Evolutionary conservation across 2,797 vertebrate species (phyloP), one percentile per base, ranked within the genome.

Genomic region (Strix occidentalis): DNA sequence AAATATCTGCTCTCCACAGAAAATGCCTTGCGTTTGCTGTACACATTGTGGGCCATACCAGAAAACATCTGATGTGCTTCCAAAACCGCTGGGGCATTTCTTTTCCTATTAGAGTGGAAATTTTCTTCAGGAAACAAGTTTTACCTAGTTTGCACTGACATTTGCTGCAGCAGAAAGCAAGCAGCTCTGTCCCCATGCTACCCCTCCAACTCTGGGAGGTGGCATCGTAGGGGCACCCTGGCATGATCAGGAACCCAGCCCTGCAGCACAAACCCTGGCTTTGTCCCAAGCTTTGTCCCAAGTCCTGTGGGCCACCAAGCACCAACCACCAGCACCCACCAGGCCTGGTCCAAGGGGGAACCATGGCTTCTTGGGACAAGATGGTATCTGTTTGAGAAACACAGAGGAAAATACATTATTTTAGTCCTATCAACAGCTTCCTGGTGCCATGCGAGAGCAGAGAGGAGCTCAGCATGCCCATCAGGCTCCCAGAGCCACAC

Each of bases 51-150:
- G 51, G 53, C 68, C 71, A 51, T 87, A 87, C 89, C 79, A 94
- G 82, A 89, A 95, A 94, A 68, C 39, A 95, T 93, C 79, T 95
- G 84, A 87, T 85, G 82, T 95, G 39, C 68, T 96, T 95, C 94
- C 96, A 96, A 97, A 92, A 91, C 56, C 8, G 0, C 69, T 0
- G 0, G 48, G 68, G 28, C 64, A 84, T 74, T 95, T 87, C 7
- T 93, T 85, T 85, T 85, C 71, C 72, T 74, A 50, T 45, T 92
- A 60, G 64, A 89, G 48, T 77, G 89, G 91, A 96, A 87, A 83
- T 91, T 91, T 85, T 92, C 75, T 58, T 83, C 70, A 70, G 50
- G 76, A 93, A 95, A 85, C 79, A 87, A 80, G 79, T 87, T 96
- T 74, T 74, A 94, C 93, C 91, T 95, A 87, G 84, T 91, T 95